Evolutionary conservation across 2,888 invertebrate genomes (phyloP).

Genomic region (Morinoia aosen): DNA sequence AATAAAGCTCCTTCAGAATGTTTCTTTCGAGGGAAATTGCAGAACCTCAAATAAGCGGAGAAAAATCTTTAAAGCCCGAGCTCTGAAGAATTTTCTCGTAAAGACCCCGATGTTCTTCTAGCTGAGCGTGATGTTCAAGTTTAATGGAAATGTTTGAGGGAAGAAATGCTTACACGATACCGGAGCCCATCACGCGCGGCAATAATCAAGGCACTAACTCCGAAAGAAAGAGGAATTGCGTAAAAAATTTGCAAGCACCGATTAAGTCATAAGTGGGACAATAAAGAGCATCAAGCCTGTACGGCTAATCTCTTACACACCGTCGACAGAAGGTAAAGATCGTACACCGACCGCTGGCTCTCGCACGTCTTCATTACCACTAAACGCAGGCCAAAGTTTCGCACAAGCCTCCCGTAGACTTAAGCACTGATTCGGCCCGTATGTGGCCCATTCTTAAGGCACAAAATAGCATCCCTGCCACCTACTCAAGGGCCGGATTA

Average conservation of each 20-base stretch:
- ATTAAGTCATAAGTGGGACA: slow-evolving; percentile 19
- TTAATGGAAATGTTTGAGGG: not conserved
- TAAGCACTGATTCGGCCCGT: not conserved
- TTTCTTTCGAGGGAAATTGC: not conserved
- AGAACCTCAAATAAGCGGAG: not conserved
- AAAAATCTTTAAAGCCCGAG: not conserved
- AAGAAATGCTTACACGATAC: not conserved
- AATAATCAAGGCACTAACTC: not conserved
- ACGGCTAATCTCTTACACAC: slow-evolving; percentile 8
- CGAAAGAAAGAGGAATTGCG: not conserved
- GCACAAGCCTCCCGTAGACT: not conserved
- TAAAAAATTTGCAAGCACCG: not conserved
- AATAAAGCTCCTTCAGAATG: not conserved
- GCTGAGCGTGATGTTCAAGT: not conserved
- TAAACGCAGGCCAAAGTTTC: slow-evolving; percentile 15
- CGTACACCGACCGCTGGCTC: not conserved
- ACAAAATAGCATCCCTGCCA: not conserved
- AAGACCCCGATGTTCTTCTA: not conserved
- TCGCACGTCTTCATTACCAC: slow-evolving; percentile 48
- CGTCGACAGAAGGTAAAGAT: slow-evolving; percentile 45
- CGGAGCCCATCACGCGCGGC: not conserved
- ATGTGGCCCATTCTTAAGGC: slow-evolving; percentile 24
- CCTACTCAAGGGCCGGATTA: not conserved
- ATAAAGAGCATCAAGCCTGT: not conserved
- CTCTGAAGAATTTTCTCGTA: not conserved